Base-by-base conservation (phyloP, 2,888 invertebrate genomes). In the Drosophila putrida region DNA sequence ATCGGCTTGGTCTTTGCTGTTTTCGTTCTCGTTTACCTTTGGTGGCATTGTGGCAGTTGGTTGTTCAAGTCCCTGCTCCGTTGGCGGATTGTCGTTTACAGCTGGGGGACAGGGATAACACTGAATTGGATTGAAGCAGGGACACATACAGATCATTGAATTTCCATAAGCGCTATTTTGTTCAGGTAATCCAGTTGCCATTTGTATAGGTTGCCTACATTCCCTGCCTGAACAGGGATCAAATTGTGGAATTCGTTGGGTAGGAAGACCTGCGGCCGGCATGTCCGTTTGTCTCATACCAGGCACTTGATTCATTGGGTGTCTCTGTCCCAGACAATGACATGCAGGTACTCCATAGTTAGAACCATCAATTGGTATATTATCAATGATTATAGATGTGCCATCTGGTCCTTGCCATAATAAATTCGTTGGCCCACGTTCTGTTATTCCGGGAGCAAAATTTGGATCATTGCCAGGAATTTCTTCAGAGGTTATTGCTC, bases 221-320 rank as follows among this genome's bases (percentile, higher is more conserved):
- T 66, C 61, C 13, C 25, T 11, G 5, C 83, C 83, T 0, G 83
- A 88, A 4, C 83, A 88, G 4, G 90, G 83, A 85, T 89, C 62
- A n/a, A 83, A 83, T 1, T 1, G 55, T 0, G 68, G 33, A 5
- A 8, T 4, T 0, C 41, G 49, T 8, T 43, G 55, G 6, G 57
- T 85, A 4, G 82, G 90, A 5, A 88, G 15, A 0, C 83, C 83
- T 11, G 86, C 90, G 0, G 90, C 65, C 8, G 38, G 63, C 6
- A 65, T 47, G 1, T 20, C 9, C 6, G 10, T 9, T n/a, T 27
- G 47, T n/a, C 35, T 51, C 2, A 10, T 20, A 5, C 10, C 20
- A 11, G 28, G 10, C 13, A 10, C 15, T 46, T 27, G 51, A 27
- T 15, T 38, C 36, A 27, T 38, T 38, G 10, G 25, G 13, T 43